Base-by-base conservation (phyloP, 2,113 vertebrate genomes). In the Tragelaphus buxtoni region DNA sequence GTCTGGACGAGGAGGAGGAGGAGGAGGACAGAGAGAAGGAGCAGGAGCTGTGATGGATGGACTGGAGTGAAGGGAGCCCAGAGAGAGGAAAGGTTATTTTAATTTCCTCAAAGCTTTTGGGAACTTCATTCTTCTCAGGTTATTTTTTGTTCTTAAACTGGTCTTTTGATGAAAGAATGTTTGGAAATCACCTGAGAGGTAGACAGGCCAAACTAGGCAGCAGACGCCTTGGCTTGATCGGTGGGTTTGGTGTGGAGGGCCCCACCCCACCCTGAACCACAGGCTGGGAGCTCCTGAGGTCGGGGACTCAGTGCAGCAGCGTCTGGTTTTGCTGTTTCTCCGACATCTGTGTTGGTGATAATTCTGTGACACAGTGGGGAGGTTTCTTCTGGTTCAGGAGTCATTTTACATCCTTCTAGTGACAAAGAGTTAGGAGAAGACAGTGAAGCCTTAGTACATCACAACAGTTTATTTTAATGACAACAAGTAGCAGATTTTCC, bases 381-480 rank as follows among this genome's bases (percentile, higher is more conserved):
- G 35, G 9, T 24, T n/a, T 42, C 45, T 93, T 65, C 61, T 61
- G 22, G 10, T 7, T 60, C 24, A 16, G 3, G 32, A 20, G 55
- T 55, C 45, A 8, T 51, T 69, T 26, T 28, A 1, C 20, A 4
- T 80, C 30, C 58, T 86, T 47, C 26, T 85, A 12, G 42, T 11
- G 60, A 28, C 61, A 83, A 49, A 79, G 60, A 49, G 45, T 17
- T 39, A 58, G 0, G 42, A 76, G 51, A 45, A 45, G n/a, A 39
- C 79, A 47, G 35, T 1, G 39, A 79, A 47, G 16, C 22, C 55
- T 58, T 51, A 47, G 55, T 55, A 42, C 47, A 8, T 74, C 58
- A 90, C 49, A 88, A 85, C 69, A 90, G 76, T 95, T 95, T 85
- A 92, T 94, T 97, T 95, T 83, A 94, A 93, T 82, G 81, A 81